Conservation (phyloP, 2,797 vertebrate species). For the Aselliscus stoliczkanus region DNA sequence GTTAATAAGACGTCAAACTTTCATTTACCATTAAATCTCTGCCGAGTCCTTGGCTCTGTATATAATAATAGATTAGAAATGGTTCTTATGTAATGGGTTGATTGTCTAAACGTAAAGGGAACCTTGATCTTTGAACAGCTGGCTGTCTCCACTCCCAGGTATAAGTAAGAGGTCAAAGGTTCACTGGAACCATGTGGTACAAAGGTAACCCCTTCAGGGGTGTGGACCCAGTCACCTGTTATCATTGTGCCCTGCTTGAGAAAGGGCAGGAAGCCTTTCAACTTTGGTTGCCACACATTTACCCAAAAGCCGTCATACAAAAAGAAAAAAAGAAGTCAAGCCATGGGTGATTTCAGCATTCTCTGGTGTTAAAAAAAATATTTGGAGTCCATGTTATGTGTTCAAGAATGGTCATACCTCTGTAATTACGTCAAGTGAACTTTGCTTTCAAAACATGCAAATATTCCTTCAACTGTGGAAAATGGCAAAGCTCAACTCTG, state of each 20-base stretch:
- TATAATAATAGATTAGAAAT: background rate
- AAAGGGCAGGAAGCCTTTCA: conserved; percentile 56
- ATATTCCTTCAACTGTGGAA: background rate
- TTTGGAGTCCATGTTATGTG: background rate
- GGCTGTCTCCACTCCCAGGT: background rate
- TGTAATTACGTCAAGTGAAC: conserved; percentile 53
- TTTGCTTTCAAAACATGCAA: conserved; percentile 37
- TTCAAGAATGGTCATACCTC: conserved; percentile 41
- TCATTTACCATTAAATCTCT: conserved; percentile 33
- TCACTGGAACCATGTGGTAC: background rate
- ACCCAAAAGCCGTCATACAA: conserved; percentile 37
- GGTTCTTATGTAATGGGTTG: background rate
- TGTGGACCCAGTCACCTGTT: conserved; percentile 36
- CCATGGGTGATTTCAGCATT: background rate
- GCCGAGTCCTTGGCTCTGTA: background rate
- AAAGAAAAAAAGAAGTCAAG: conserved; percentile 34
- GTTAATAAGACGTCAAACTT: conserved; percentile 44
- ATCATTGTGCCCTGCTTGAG: background rate
- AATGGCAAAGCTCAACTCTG: background rate
- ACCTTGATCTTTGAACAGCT: conserved; percentile 13
- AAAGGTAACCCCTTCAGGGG: background rate
- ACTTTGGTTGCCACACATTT: conserved; percentile 52
- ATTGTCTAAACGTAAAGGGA: background rate
- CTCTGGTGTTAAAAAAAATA: conserved; percentile 30
- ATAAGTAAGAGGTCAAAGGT: background rate